A percentile compares a stretch with the other conserved stretches of the same genome.
phyloP scores from a whole-genome alignment of 2,797 vertebrate genomes.

The Myripristis murdjan region DNA sequence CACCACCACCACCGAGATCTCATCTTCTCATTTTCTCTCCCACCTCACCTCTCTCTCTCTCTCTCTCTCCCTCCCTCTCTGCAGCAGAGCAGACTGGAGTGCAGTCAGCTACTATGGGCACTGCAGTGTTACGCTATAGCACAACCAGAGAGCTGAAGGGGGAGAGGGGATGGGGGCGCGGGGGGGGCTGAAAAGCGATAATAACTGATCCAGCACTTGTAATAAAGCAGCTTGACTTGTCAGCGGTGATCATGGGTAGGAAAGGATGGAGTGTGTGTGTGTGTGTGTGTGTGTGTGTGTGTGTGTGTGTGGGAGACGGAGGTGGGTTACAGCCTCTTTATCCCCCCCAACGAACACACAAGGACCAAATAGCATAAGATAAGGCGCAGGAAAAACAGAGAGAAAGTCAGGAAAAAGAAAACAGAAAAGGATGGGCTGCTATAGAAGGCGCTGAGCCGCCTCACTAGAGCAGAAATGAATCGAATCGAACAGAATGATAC shows the following conservation, averaged over 20 bases:
- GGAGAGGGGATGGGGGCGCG: neutral
- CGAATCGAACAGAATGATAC: too few relatives aligned
- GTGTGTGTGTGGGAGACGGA: too few relatives aligned
- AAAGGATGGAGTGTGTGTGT: too few relatives aligned
- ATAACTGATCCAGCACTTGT: conserved; percentile 76
- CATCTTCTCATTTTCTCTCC: conserved; percentile 5
- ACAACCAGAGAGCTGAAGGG: conserved; percentile 62
- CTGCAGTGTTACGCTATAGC: conserved; percentile 88
- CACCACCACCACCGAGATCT: neutral
- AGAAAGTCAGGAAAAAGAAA: too few relatives aligned
- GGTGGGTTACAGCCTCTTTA: too few relatives aligned
- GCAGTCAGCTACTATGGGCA: conserved; percentile 84
- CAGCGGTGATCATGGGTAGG: conserved; percentile 25
- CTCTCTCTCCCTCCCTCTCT: conserved; percentile 66
- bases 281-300: too few relatives aligned
- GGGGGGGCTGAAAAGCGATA: conserved; percentile 65
- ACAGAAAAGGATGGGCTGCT: too few relatives aligned
- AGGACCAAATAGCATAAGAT: too few relatives aligned
- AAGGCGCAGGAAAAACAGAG: too few relatives aligned
- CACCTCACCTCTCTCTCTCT: neutral
- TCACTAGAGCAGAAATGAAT: too few relatives aligned
- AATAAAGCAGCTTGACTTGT: conserved; percentile 68
- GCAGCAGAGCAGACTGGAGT: conserved; percentile 79
- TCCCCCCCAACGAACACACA: too few relatives aligned
- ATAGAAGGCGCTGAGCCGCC: too few relatives aligned